Evolutionary conservation across 92 coral and sea anemone genomes (phyloP).

Genomic region (Isaurus tuberculatus): DNA sequence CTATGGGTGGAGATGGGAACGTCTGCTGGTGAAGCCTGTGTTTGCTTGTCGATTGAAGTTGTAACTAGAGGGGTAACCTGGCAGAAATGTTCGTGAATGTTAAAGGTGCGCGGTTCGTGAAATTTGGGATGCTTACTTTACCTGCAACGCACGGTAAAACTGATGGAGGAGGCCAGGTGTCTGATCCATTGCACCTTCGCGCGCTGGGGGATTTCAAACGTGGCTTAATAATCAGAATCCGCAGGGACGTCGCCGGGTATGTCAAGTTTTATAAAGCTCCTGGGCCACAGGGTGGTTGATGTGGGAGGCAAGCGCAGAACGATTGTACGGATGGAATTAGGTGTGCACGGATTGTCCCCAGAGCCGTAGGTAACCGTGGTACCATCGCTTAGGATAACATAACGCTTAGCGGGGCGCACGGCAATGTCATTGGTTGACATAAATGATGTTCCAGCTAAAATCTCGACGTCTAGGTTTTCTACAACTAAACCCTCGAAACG

Average conservation of each 20-base stretch:
- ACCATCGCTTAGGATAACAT: neutral
- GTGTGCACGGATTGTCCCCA: neutral
- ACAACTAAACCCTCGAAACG: constrained; percentile 43
- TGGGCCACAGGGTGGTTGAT: constrained; percentile 22
- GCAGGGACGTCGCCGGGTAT: neutral
- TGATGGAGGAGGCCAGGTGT: too few species aligned
- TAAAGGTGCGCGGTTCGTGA: constrained; percentile 13
- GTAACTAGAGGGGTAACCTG: constrained; percentile 28
- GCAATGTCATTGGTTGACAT: too few species aligned
- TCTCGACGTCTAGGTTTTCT: too few species aligned
- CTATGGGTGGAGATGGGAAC: constrained; percentile 15
- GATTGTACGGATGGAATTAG: neutral
- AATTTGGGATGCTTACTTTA: neutral
- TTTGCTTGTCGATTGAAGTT: neutral
- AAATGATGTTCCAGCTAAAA: too few species aligned
- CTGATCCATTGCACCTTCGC: too few species aligned
- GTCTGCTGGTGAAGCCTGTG: neutral
- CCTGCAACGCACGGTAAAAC: constrained; percentile 42
- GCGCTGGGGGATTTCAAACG: constrained; percentile 18
- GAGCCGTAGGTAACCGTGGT: constrained; percentile 16
- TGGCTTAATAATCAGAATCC: constrained; percentile 9
- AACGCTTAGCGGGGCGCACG: too few species aligned
- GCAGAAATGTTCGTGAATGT: constrained; percentile 28
- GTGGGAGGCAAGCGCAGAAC: constrained; percentile 21
- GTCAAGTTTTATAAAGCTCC: constrained; percentile 32